Evolutionary conservation across 2,797 vertebrate species (phyloP).

Genomic region (Myotis planiceps): DNA sequence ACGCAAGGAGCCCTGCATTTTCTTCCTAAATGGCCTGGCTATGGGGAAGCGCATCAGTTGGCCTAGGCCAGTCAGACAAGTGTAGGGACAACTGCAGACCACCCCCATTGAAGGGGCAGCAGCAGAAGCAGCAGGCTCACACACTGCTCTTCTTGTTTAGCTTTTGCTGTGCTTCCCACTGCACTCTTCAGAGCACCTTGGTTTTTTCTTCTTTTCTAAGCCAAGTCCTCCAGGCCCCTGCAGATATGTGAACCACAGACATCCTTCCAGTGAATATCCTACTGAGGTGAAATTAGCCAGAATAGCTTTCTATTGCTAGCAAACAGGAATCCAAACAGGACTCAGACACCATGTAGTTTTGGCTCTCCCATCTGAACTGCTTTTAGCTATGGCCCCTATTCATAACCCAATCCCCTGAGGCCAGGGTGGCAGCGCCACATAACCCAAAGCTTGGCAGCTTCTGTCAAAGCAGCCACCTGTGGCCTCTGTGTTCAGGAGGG

Average conservation of each 20-base stretch:
- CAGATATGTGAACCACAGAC: background rate
- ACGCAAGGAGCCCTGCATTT: background rate
- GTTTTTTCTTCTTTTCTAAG: conserved; percentile 5
- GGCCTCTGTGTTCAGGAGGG: background rate
- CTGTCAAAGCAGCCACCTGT: background rate
- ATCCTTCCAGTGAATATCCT: background rate
- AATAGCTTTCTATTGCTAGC: background rate
- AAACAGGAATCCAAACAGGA: background rate
- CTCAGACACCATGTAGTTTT: background rate
- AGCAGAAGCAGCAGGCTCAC: background rate
- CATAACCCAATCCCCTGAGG: background rate
- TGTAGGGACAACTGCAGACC: background rate
- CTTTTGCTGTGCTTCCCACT: background rate
- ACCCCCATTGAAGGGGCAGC: background rate
- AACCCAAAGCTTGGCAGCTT: background rate
- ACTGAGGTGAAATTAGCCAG: background rate
- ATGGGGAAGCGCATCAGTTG: background rate
- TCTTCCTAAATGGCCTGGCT: background rate
- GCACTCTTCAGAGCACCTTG: background rate
- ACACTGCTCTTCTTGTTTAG: background rate
- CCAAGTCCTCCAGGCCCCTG: background rate
- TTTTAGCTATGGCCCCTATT: background rate
- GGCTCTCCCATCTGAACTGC: background rate
- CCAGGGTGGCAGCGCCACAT: background rate
- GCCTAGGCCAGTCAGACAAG: background rate